phyloP scores from a whole-genome alignment of 2,113 vertebrate species.

The Carettochelys insculpta region DNA sequence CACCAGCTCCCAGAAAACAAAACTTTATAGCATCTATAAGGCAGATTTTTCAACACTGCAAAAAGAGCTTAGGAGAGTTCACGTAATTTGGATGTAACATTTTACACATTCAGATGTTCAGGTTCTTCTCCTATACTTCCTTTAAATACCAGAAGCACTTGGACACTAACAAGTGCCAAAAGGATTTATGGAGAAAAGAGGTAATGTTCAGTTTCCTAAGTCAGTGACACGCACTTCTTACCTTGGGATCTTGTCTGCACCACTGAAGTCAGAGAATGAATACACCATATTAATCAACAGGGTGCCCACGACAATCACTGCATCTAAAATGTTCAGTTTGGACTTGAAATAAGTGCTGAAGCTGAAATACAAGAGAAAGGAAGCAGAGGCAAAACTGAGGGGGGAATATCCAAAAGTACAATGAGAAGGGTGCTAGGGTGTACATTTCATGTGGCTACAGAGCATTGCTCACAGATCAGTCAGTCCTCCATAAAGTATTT shows the following conservation, averaged over 20 bases:
- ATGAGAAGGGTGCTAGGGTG: neutral
- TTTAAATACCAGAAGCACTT: neutral
- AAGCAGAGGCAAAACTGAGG: neutral
- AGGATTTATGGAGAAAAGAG: neutral
- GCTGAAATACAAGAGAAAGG: conserved; percentile 71
- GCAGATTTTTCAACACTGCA: neutral
- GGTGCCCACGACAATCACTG: conserved; percentile 81
- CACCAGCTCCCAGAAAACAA: neutral
- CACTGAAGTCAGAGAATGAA: conserved; percentile 75
- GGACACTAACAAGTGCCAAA: neutral
- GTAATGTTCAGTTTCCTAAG: neutral
- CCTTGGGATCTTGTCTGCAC: conserved; percentile 83
- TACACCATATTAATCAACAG: conserved; percentile 84
- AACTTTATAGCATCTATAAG: neutral
- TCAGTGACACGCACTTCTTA: conserved; percentile 61
- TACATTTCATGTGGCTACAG: neutral
- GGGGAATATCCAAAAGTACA: neutral
- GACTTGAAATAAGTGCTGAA: conserved; percentile 86
- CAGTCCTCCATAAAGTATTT: neutral
- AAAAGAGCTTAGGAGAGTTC: neutral
- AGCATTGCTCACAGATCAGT: neutral
- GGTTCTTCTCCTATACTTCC: neutral
- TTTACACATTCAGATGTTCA: neutral
- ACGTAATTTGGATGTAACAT: neutral
- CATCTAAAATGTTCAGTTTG: conserved; percentile 86